Evolutionary conservation across 2,888 invertebrate species (phyloP).

Genomic region (Xanthia togata): DNA sequence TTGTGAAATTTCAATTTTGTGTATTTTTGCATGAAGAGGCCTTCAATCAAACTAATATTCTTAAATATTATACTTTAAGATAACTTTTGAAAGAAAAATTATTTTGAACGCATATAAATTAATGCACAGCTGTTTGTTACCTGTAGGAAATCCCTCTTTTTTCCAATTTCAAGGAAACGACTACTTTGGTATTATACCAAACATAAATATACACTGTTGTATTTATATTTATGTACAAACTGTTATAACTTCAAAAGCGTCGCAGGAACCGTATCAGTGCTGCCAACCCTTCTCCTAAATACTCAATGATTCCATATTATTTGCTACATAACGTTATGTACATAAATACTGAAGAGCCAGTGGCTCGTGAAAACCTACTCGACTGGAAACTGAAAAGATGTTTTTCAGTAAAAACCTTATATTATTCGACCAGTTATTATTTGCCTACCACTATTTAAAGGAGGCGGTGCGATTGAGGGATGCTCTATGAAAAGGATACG

Average conservation of each 20-base stretch:
- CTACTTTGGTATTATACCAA: not conserved
- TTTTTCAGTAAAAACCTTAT: constrained; percentile 53
- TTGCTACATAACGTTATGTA: constrained; percentile 44
- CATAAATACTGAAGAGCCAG: constrained; percentile 36
- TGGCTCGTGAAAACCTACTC: constrained; percentile 46
- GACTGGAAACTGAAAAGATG: constrained; percentile 54
- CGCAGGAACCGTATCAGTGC: constrained; percentile 22
- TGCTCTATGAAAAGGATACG: not conserved
- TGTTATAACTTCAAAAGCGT: constrained; percentile 11
- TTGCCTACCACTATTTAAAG: constrained; percentile 16
- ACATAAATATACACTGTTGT: not conserved
- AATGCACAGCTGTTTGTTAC: not conserved
- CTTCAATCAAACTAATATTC: not conserved
- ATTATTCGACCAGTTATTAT: constrained; percentile 47
- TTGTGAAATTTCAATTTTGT: not conserved
- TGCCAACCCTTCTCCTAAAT: constrained; percentile 40
- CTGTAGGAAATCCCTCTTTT: not conserved
- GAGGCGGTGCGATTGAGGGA: not conserved
- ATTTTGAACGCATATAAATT: not conserved
- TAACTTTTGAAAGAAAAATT: not conserved
- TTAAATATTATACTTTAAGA: not conserved
- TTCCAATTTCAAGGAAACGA: not conserved
- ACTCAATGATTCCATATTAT: constrained; percentile 47
- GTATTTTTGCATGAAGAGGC: no score
- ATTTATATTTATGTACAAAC: no score